phyloP scores from a whole-genome alignment of 2,797 vertebrate genomes.

The Peromyscus nudipes region DNA sequence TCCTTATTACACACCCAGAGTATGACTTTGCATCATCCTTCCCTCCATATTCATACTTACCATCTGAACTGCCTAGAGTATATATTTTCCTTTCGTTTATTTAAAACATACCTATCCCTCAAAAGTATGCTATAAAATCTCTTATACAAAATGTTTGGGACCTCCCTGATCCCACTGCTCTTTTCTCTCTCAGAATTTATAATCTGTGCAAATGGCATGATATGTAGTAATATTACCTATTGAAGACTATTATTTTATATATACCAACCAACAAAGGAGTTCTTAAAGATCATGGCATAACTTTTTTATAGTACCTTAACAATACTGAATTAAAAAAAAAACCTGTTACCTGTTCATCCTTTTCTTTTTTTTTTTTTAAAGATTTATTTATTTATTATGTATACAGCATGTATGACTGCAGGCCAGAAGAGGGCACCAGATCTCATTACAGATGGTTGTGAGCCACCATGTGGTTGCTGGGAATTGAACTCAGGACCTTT shows the following conservation, averaged over 20 bases:
- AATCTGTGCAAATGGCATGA: constrained; percentile 36
- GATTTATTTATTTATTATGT: no score
- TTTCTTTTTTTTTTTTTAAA: no score
- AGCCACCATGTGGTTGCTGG: no score
- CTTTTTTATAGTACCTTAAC: constrained; percentile 50
- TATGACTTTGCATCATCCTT: neutral
- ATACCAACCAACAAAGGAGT: neutral
- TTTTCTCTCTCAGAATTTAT: constrained; percentile 35
- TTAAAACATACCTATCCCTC: constrained; percentile 55
- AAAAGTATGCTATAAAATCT: constrained; percentile 57
- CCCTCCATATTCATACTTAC: constrained; percentile 33
- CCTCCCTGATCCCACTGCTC: neutral
- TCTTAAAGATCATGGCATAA: constrained; percentile 20
- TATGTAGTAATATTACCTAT: constrained; percentile 13
- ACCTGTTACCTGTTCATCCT: constrained; percentile 31
- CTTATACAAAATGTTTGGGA: constrained; percentile 36
- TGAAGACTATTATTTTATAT: constrained; percentile 33
- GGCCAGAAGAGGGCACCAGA: no score
- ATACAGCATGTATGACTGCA: no score
- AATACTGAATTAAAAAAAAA: constrained; percentile 44
- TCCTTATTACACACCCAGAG: constrained; percentile 40
- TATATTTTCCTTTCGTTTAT: constrained; percentile 53
- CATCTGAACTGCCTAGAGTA: constrained; percentile 19
- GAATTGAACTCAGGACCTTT: no score
- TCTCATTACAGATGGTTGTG: no score